Conservation (phyloP, 1,140 invertebrate species). For the Scaptomyza montana region DNA sequence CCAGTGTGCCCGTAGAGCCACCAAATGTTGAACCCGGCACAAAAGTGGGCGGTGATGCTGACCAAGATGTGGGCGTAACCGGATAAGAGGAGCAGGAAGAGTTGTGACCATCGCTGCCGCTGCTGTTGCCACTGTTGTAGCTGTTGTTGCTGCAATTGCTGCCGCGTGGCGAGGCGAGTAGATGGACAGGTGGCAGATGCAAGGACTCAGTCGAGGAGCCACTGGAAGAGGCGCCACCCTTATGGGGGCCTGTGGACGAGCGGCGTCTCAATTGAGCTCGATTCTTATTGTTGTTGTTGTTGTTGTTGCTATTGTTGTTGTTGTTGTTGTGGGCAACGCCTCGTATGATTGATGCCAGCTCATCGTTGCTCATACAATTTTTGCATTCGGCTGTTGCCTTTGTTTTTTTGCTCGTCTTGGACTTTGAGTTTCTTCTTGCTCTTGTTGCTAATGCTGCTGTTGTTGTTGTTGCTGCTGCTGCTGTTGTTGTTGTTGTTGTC, state of each 20-base stretch:
- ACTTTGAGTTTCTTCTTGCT: constrained; percentile 32
- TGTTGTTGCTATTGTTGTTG: constrained; percentile 17
- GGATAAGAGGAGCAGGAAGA: constrained; percentile 46
- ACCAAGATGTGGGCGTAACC: constrained; percentile 69
- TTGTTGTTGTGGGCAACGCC: constrained; percentile 39
- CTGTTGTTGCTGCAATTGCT: constrained; percentile 23
- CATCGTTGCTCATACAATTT: constrained; percentile 72
- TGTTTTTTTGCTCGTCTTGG: constrained; percentile 43
- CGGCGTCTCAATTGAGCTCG: constrained; percentile 13
- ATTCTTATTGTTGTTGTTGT: constrained; percentile 18
- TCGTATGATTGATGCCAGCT: constrained; percentile 69
- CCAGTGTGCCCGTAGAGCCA: constrained; percentile 52
- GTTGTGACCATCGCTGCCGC: constrained; percentile 6
- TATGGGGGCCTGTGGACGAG: constrained; percentile 6
- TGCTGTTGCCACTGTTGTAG: constrained; percentile 9
- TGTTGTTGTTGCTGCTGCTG: constrained; percentile 17
- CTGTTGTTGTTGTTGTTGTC: constrained; percentile 5
- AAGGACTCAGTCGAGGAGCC: constrained; percentile 65
- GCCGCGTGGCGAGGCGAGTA: constrained; percentile 22
- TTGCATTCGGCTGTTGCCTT: constrained; percentile 43
- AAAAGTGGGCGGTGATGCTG: constrained; percentile 62
- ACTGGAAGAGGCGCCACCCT: constrained; percentile 35
- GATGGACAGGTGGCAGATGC: constrained; percentile 47
- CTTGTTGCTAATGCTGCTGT: background rate
- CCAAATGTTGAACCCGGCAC: constrained; percentile 17